phyloP scores from a whole-genome alignment of 2,888 invertebrate genomes.

The Hemaris fuciformis region DNA sequence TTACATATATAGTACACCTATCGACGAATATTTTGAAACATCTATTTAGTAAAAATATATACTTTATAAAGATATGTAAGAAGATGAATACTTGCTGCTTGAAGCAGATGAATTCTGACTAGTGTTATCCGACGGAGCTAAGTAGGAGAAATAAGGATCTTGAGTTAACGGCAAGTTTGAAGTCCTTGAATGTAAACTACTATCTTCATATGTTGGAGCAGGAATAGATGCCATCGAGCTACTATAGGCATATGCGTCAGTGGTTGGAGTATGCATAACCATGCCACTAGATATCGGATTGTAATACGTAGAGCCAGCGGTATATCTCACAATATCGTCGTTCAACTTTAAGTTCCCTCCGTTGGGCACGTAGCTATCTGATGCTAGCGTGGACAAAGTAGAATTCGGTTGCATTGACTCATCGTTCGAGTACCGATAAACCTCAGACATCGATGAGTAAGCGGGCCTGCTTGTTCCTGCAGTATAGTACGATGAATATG shows the following conservation, averaged over 20 bases:
- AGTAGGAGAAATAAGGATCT: conserved; percentile 65
- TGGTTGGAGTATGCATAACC: conserved; percentile 53
- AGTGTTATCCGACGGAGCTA: conserved; percentile 50
- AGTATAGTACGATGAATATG: conserved; percentile 69
- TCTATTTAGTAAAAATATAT: not conserved
- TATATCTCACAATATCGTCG: conserved; percentile 63
- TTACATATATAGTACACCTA: too few species aligned
- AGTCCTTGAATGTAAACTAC: conserved; percentile 46
- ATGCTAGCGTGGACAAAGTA: conserved; percentile 52
- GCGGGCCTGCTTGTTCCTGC: conserved; percentile 53
- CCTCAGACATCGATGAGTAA: conserved; percentile 74
- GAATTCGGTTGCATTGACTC: conserved; percentile 70
- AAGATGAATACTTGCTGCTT: conserved; percentile 58
- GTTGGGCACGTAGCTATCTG: conserved; percentile 72
- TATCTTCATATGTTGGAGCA: conserved; percentile 65
- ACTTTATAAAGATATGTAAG: conserved; percentile 65
- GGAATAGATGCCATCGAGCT: conserved; percentile 47
- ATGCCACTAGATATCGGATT: conserved; percentile 55
- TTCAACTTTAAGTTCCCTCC: conserved; percentile 65
- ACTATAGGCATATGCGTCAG: conserved; percentile 58
- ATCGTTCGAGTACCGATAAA: conserved; percentile 72
- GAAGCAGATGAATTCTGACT: conserved; percentile 48
- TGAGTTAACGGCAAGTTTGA: conserved; percentile 50
- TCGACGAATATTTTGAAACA: too few species aligned
- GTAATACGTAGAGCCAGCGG: conserved; percentile 56